Evolutionary conservation across 1,140 invertebrate genomes (phyloP), one percentile per base, ranked within the genome.

Genomic region (Drosophila elegans): DNA sequence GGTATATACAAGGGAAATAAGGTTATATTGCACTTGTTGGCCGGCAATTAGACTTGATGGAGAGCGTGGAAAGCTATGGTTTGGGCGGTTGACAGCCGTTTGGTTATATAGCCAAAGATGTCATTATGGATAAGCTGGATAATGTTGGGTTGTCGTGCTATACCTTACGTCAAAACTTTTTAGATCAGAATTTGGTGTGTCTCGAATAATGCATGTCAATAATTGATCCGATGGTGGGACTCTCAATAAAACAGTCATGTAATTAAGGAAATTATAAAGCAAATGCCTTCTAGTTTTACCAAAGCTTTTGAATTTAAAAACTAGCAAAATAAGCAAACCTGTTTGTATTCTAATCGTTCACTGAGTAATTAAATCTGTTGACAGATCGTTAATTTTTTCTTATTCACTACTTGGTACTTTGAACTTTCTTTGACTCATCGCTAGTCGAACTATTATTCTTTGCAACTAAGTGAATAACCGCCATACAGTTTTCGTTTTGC

Each of bases 91-190:
- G 16, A 49, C 39, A 56, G 51, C 32, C 44, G 59, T 27, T 46
- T 34, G 57, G 38, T 67, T 56, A 39, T 48, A 27, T 42, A 32
- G 16, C 10, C 36, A 16, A 57, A 60, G 60, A 75, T 75, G 72
- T 75, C 72, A 75, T 75, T 75, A 75, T 32, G 45, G 60, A 75
- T 75, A 75, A 66, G 53, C 4, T 53, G 29, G 9, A 44, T 57
- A 74, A 66, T 66, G 52, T 41, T 3, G 13, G 73, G 11, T 52
- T 66, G 52, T 42, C 60, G 73, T 75, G 73, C 25, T 41, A 41
- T 48, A 44, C 45, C 61, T 46, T 32, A 16, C 57, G 42, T 9
- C 13, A 21, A 5, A 38, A 51, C 13, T 16, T 51, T 59, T 11
- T 59, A 49, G 45, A 73, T 73, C 62, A 25, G 34, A 9, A 74